Conservation (phyloP, 2,797 vertebrate species). For the Artibeus lituratus region DNA sequence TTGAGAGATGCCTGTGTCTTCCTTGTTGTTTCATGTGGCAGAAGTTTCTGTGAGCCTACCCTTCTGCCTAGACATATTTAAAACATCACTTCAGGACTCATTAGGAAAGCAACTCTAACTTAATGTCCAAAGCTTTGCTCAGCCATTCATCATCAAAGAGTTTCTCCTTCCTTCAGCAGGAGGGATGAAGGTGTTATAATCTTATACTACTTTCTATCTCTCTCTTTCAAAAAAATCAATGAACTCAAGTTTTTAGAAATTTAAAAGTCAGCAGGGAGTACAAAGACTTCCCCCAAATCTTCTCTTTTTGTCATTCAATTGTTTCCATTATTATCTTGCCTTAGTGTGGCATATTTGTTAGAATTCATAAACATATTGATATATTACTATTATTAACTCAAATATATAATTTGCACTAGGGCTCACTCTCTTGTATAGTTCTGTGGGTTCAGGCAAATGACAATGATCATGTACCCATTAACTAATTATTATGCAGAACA, state of each 20-base stretch:
- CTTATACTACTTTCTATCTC: neutral
- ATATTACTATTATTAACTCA: neutral
- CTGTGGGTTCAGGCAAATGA: neutral
- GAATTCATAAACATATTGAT: neutral
- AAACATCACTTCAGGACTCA: neutral
- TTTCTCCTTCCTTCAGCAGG: neutral
- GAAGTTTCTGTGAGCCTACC: neutral
- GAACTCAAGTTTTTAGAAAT: neutral
- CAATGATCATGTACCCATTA: neutral
- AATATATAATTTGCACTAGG: neutral
- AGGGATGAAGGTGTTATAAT: neutral
- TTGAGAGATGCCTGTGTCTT: neutral
- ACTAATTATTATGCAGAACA: neutral
- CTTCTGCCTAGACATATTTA: neutral
- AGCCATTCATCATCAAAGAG: neutral
- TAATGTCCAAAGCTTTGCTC: neutral
- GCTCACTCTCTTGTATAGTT: neutral
- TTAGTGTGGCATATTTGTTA: neutral
- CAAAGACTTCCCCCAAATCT: neutral
- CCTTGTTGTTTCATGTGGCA: neutral
- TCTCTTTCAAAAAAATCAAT: neutral
- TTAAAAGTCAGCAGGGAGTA: neutral
- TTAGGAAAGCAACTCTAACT: neutral
- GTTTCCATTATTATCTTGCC: neutral
- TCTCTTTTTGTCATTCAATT: neutral